Conservation (phyloP, 2,888 invertebrate genomes). For the Lasioglossum oenotherae region DNA sequence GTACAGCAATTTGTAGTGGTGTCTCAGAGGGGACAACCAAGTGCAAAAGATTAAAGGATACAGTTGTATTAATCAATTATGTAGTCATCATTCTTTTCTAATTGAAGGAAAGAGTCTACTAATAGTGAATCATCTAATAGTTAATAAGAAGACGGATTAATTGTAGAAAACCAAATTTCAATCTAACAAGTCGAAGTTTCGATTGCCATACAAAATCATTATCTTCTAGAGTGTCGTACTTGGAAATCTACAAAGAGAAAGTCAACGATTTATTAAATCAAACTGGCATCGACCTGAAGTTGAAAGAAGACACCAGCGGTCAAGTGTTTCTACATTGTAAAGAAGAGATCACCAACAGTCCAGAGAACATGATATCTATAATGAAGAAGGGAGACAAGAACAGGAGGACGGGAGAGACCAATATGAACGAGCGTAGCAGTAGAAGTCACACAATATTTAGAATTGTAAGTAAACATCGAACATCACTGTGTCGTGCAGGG, state of each 20-base stretch:
- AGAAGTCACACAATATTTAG: slow-evolving; percentile 95
- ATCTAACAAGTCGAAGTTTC: neutral
- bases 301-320: slow-evolving; percentile 88
- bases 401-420: slow-evolving; percentile 91
- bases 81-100: no score
- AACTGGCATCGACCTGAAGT: slow-evolving; percentile 87
- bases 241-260: slow-evolving; percentile 96
- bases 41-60: no score
- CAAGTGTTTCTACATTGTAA: slow-evolving; percentile 88
- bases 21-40: no score
- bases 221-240: slow-evolving; percentile 89
- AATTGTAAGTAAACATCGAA: slow-evolving; percentile 87
- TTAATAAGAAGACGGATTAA: no score
- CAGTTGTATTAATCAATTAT: no score
- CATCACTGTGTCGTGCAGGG: neutral
- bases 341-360: slow-evolving; percentile 88
- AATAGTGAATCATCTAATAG: no score
- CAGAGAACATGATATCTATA: slow-evolving; percentile 87
- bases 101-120: no score
- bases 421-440: slow-evolving; percentile 95
- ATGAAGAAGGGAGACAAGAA: slow-evolving; percentile 89
- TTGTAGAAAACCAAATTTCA: no score
- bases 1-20: no score
- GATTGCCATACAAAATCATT: neutral
- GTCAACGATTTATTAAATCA: slow-evolving; percentile 91